A percentile compares a stretch with the other conserved stretches of the same genome.
phyloP scores from a whole-genome alignment of 2,797 vertebrate species.

The Emydoidea blandingii region DNA sequence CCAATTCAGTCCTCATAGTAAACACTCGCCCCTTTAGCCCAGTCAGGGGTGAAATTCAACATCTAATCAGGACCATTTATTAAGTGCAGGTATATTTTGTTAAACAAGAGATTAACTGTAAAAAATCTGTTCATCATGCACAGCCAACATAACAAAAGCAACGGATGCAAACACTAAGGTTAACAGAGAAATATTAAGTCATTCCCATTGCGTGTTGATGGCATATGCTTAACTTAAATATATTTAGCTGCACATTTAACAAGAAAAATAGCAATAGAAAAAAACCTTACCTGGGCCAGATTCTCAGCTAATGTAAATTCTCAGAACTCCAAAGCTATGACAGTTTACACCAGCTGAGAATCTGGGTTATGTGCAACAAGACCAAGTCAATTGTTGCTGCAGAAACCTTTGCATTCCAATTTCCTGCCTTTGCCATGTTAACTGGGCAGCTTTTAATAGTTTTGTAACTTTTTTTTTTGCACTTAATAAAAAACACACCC shows the following conservation, averaged over 20 bases:
- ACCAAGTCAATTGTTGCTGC: not conserved
- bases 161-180: fast-evolving
- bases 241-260: not conserved
- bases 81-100: too few relatives aligned
- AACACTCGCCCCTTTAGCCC: not conserved
- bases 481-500: conserved; percentile 62
- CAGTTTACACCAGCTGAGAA: not conserved
- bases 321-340: too few relatives aligned
- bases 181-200: not conserved
- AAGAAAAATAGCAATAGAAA: not conserved
- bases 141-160: conserved; percentile 21
- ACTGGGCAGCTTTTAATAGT: not conserved
- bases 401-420: not conserved
- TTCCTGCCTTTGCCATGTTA: not conserved
- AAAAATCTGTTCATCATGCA: not conserved
- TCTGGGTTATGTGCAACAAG: not conserved
- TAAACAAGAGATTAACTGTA: too few relatives aligned
- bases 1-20: fast-evolving
- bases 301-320: not conserved
- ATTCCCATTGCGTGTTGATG: not conserved
- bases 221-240: not conserved
- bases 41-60: conserved; percentile 7
- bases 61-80: too few relatives aligned
- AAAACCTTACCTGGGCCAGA: not conserved
- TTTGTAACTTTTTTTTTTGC: not conserved